Percentiles rank a stretch among this genome's conserved stretches.
These are phyloP conservation scores for Myanophis thanlyinensis DNA, from an alignment of 2,113 vertebrate species.

Conservation along the genomic window DNA sequence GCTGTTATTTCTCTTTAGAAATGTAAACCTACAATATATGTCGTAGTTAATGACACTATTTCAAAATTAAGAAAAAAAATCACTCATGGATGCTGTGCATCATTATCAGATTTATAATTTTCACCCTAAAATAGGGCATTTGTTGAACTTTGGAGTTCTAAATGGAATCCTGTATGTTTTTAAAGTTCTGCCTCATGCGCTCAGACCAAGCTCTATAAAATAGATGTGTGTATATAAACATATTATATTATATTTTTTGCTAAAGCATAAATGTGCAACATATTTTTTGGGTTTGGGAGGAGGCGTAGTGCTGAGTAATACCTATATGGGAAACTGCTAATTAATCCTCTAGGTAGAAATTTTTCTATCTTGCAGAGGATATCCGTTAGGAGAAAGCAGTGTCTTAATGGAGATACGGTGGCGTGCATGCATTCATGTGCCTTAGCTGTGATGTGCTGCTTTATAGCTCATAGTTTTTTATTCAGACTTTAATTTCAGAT, in stretches of 20 bases:
- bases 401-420: constrained; percentile 65
- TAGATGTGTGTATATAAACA: constrained; percentile 4
- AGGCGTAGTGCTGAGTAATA: constrained; percentile 61
- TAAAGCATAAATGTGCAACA: constrained; percentile 63
- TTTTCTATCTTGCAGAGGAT: constrained; percentile 54
- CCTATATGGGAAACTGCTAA: constrained; percentile 34
- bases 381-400: constrained; percentile 44
- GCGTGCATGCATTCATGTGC: constrained; percentile 74
- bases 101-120: constrained; percentile 76
- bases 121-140: constrained; percentile 85
- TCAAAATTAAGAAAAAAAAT: constrained; percentile 68
- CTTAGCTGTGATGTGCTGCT: constrained; percentile 77
- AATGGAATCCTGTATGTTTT: constrained; percentile 77
- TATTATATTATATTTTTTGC: constrained; percentile 50
- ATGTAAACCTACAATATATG: constrained; percentile 78
- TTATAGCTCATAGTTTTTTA: constrained; percentile 65
- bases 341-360: constrained; percentile 61
- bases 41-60: constrained; percentile 79
- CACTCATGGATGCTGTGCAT: constrained; percentile 84
- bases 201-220: constrained; percentile 65
- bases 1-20: constrained; percentile 85
- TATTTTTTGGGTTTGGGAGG: constrained; percentile 65
- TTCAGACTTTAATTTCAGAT: constrained; percentile 60
- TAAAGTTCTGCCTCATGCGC: constrained; percentile 76
- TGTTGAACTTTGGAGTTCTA: constrained; percentile 84